These are phyloP conservation scores for Phyllotis vaccarum DNA, from an alignment of 2,797 vertebrate genomes.

Conservation along the genomic window DNA sequence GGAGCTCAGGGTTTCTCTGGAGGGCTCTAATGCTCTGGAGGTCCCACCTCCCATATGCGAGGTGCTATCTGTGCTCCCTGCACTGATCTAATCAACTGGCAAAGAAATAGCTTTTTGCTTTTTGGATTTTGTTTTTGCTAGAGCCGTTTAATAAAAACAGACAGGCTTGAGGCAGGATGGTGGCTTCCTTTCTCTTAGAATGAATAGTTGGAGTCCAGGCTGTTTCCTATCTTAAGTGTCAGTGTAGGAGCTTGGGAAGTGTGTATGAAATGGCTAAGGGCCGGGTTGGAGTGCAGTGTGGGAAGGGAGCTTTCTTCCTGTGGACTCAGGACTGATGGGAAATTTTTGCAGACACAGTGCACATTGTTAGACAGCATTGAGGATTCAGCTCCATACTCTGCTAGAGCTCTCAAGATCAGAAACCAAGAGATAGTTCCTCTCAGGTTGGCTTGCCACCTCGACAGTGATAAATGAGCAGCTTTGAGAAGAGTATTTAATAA, in stretches of 20 bases:
- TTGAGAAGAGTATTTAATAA: background rate
- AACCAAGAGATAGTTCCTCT: background rate
- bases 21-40: background rate
- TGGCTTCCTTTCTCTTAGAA: rapidly evolving
- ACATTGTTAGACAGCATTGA: background rate
- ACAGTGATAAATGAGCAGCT: background rate
- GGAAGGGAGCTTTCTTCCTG: background rate
- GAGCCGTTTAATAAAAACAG: background rate
- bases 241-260: rapidly evolving
- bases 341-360: background rate
- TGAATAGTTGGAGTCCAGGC: rapidly evolving
- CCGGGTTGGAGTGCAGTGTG: background rate
- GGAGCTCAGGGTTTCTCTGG: background rate
- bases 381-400: background rate
- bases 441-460: background rate
- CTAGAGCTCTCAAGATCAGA: background rate
- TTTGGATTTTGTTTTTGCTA: background rate
- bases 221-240: rapidly evolving
- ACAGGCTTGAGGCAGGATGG: rapidly evolving
- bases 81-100: background rate
- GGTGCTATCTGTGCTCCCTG: background rate
- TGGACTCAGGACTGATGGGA: background rate
- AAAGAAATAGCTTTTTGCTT: background rate
- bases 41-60: background rate
- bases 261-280: background rate